These are phyloP conservation scores for Heteractis magnifica DNA, from an alignment of 92 coral and sea anemone genomes.

Conservation along the genomic window DNA sequence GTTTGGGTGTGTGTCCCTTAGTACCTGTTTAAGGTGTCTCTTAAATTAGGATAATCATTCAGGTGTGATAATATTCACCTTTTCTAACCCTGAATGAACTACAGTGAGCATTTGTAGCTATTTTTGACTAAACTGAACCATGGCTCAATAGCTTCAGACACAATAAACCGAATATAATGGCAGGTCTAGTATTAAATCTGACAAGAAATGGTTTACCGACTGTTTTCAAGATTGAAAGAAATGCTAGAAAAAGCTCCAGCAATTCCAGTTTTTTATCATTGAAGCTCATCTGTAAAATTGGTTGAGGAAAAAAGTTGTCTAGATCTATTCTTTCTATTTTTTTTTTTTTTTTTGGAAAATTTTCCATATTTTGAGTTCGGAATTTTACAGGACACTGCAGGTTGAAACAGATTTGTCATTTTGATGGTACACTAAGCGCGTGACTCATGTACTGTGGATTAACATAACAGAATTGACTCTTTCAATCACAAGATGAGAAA, in stretches of 20 bases:
- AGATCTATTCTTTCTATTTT: not conserved
- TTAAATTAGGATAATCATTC: not conserved
- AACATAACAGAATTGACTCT: conserved; percentile 1
- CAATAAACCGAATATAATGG: not conserved
- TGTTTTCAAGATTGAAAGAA: not conserved
- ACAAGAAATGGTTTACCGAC: not conserved
- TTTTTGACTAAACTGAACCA: not conserved
- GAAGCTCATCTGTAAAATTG: no score
- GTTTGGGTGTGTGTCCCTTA: not conserved
- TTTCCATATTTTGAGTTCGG: no score
- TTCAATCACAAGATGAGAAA: conserved; percentile 9
- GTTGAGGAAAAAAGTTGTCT: no score
- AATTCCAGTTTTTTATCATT: no score
- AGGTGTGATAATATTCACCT: not conserved
- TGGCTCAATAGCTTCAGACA: not conserved
- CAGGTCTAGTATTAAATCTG: not conserved
- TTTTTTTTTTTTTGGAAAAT: not conserved
- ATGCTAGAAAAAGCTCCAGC: no score
- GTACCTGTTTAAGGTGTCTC: not conserved
- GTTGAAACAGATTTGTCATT: not conserved
- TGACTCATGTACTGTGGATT: conserved; percentile 17
- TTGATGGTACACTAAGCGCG: not conserved
- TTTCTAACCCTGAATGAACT: not conserved
- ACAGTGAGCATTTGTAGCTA: not conserved
- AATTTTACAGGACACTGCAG: no score